phyloP scores from a whole-genome alignment of 2,113 vertebrate species.

The Rhombomys opimus region DNA sequence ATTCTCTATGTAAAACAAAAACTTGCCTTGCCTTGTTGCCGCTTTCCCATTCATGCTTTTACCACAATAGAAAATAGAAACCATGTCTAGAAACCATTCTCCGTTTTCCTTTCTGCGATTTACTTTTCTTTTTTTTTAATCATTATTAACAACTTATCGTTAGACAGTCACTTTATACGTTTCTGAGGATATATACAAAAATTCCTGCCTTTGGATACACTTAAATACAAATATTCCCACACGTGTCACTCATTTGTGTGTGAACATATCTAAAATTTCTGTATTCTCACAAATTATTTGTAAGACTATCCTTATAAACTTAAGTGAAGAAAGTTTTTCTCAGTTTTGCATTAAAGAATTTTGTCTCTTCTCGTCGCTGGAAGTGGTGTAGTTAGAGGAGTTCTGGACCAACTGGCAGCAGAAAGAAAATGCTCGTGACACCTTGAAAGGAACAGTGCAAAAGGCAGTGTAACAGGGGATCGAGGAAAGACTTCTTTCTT shows the following conservation, averaged over 20 bases:
- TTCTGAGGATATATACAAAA: neutral
- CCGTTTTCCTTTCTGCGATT: neutral
- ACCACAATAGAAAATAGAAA: neutral
- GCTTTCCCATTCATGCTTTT: neutral
- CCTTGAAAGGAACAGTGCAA: no score
- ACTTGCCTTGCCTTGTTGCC: neutral
- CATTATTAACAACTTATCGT: neutral
- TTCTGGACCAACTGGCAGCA: neutral
- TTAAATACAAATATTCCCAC: neutral
- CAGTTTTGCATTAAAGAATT: neutral
- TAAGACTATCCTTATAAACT: neutral
- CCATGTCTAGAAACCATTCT: neutral
- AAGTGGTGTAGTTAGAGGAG: neutral
- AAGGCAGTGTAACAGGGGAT: neutral
- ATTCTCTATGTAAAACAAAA: constrained; percentile 6
- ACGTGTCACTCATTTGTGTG: neutral
- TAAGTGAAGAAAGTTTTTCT: neutral
- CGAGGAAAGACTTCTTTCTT: neutral
- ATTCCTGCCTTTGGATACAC: neutral
- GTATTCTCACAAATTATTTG: neutral
- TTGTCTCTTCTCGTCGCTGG: neutral
- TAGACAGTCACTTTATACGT: neutral
- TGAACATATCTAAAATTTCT: neutral
- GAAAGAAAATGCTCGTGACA: no score
- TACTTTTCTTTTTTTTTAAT: neutral